Evolutionary conservation across 2,888 invertebrate genomes (phyloP), one percentile per base, ranked within the genome.

Genomic region (Spatulosminthurus flaviceps): DNA sequence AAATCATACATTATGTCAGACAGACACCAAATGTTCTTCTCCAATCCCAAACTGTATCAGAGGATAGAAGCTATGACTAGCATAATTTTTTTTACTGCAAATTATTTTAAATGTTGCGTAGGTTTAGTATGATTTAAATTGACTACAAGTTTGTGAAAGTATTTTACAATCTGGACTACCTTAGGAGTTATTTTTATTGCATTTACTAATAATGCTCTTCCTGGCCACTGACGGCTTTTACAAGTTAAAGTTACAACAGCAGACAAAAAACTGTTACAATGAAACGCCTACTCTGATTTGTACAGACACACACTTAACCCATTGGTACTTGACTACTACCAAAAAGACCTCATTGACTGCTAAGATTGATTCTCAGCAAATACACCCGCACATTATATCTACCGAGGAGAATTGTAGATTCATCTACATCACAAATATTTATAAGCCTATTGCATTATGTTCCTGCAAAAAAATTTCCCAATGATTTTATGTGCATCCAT

Each of bases 221-320:
- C 51, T 51, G 51, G 4, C 9, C 51, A 9, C 51, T 19, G 19
- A 51, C 51, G 51, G 51, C 51, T 19, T 41, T 19, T 51, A 51
- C 51, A 51, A 51, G 51, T 13, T n/a, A 51, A n/a, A 51, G 51
- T 51, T 51, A n/a, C 34, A n/a, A 51, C 51, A 16, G n/a, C n/a
- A 51, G n/a, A 67, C 0, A 67, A n/a, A 29, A 67, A 28, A 67
- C 28, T 67, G 29, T 28, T 67, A 29, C n/a, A 67, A 67, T 67
- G 67, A 28, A 67, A 67, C 29, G 67, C 67, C 67, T 67, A 67
- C 67, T 67, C 67, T 26, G n/a, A 28, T 67, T n/a, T 29, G 13
- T 28, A 67, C 28, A 13, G 29, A n/a, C n/a, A 67, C 19, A 51
- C 51, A 51, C 67, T 5, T 28, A 13, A 67, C 28, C 28, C 1